Evolutionary conservation across 2,113 vertebrate genomes (phyloP).

Genomic region (Xiphophorus hellerii): DNA sequence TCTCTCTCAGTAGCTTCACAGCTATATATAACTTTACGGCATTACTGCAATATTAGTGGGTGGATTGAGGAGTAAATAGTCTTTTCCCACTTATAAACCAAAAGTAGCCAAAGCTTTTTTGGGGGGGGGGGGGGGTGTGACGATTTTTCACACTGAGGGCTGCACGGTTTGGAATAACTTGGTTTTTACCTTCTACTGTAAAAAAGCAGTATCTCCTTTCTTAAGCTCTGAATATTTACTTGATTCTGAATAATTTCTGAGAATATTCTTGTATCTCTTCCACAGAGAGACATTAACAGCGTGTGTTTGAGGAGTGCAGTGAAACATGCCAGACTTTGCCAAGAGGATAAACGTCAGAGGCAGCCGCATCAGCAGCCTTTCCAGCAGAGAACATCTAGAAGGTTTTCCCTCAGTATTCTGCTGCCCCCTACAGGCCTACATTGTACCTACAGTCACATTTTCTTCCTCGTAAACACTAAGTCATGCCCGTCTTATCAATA

Average conservation of each 20-base stretch:
- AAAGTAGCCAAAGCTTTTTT: constrained; percentile 39
- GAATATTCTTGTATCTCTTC: constrained; percentile 23
- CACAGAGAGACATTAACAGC: constrained; percentile 13
- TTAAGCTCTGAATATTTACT: neutral
- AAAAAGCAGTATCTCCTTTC: no score
- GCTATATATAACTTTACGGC: constrained; percentile 68
- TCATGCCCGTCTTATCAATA: neutral
- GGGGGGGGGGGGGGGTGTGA: no score
- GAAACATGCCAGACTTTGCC: constrained; percentile 20
- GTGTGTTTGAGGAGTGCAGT: constrained; percentile 49
- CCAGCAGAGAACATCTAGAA: constrained; percentile 16
- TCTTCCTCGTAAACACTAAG: neutral
- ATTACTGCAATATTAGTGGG: constrained; percentile 59
- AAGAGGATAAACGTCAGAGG: constrained; percentile 42
- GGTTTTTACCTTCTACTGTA: neutral
- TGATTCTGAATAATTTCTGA: constrained; percentile 1
- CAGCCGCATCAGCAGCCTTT: constrained; percentile 34
- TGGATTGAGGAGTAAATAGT: constrained; percentile 60
- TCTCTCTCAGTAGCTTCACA: constrained; percentile 44
- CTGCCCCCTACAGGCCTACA: constrained; percentile 63
- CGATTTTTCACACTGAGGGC: constrained; percentile 35
- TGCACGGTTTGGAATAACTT: constrained; percentile 11
- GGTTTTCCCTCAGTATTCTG: constrained; percentile 25
- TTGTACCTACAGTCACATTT: neutral
- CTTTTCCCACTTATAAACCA: constrained; percentile 61